phyloP scores from a whole-genome alignment of 2,113 vertebrate species.

The Pithys albifrons region DNA sequence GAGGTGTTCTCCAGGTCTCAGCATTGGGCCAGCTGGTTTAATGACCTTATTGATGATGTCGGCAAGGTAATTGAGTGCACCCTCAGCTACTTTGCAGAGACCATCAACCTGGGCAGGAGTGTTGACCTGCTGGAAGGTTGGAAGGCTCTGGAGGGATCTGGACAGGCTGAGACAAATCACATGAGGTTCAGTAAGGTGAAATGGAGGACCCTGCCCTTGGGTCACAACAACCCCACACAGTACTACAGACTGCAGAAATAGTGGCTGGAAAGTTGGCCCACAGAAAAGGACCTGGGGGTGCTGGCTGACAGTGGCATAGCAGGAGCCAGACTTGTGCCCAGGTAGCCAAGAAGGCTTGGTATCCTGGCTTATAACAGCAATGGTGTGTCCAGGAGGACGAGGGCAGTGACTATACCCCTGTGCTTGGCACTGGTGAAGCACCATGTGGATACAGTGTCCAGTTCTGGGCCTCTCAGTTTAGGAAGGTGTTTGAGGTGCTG shows the following conservation, averaged over 20 bases:
- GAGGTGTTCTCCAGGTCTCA: background rate
- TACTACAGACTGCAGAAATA: background rate
- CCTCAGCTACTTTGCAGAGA: background rate
- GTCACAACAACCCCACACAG: accelerated
- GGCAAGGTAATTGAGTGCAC: accelerated
- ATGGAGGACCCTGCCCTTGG: accelerated
- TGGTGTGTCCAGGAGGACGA: background rate
- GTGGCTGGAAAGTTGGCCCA: background rate
- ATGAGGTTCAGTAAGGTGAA: background rate
- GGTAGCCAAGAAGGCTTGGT: background rate
- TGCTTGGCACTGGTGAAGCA: background rate
- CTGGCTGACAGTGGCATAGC: accelerated
- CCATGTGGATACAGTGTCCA: background rate
- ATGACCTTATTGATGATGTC: background rate
- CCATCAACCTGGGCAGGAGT: no score
- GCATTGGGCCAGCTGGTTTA: background rate
- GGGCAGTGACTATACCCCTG: accelerated
- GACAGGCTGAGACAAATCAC: background rate
- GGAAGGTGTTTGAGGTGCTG: background rate
- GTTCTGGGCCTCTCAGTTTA: background rate
- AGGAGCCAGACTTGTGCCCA: background rate
- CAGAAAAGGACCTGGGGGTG: background rate
- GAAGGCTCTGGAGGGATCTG: background rate
- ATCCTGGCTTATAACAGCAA: background rate
- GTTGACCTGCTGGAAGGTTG: background rate